Evolutionary conservation across 2,113 vertebrate species (phyloP).

Genomic region (Petrocephalus zakoni): DNA sequence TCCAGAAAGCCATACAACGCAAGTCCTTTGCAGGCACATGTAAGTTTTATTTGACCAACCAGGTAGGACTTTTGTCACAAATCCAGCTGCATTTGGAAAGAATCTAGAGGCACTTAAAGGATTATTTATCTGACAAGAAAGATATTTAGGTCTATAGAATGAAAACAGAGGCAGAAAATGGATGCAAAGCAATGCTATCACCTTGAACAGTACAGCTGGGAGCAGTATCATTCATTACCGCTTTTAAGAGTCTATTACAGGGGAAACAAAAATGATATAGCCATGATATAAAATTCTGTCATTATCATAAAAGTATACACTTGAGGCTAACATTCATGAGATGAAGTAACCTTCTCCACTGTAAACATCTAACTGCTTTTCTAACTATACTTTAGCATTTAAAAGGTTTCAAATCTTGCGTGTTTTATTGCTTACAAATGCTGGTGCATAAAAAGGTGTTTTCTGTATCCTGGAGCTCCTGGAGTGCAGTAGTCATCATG

Average conservation of each 20-base stretch:
- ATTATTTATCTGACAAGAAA: slow-evolving; percentile 16
- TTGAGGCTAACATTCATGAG: neutral
- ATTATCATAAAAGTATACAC: slow-evolving; percentile 5
- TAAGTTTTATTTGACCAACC: neutral
- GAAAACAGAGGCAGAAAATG: neutral
- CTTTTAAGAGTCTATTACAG: slow-evolving; percentile 14
- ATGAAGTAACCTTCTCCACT: slow-evolving; percentile 8
- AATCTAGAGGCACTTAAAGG: slow-evolving; percentile 1
- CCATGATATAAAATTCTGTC: slow-evolving; percentile 1
- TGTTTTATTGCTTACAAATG: neutral
- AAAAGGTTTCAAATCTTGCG: neutral
- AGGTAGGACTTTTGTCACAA: neutral
- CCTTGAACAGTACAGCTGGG: neutral
- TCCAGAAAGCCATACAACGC: neutral
- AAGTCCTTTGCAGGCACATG: slow-evolving; percentile 3
- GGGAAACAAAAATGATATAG: slow-evolving; percentile 7
- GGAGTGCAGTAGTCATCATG: neutral
- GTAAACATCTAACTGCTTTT: neutral
- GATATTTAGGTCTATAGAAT: neutral
- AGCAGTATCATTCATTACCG: neutral
- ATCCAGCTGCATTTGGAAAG: neutral
- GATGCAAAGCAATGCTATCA: neutral
- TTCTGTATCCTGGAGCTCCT: neutral
- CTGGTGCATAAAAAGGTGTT: neutral
- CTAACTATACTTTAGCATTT: neutral